Evolutionary conservation across 2,797 vertebrate species (phyloP), one percentile per base, ranked within the genome.

Genomic region (Chelidonichthys spinosus): DNA sequence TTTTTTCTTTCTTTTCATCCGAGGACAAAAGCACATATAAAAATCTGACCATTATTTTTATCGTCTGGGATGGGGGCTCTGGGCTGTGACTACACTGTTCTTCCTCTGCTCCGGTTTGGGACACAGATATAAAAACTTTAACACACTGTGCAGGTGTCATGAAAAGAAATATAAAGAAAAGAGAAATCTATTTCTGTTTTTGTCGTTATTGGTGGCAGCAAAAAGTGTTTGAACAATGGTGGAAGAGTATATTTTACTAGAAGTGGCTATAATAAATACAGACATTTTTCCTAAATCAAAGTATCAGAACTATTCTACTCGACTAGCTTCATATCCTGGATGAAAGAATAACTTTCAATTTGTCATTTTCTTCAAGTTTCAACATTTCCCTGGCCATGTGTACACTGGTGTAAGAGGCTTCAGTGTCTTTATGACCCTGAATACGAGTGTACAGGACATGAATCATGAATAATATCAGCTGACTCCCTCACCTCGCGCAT

Each of bases 381-480:
- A 55, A 43, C 17, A 42, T 56, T 50, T n/a, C 25, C 40, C 39
- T 42, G 8, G 54, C 25, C 44, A 33, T 25, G 44, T 60, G 36
- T 18, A n/a, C 54, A 63, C 60, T 7, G 17, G 17, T 15, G 25
- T 44, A 39, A 66, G 70, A 54, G 64, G 42, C 55, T 83, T 62
- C 77, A 58, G 77, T 61, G 66, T 70, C 64, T 60, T 39, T 43
- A 9, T 63, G 74, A 83, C 74, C 85, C 69, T 81, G 81, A 74
- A 68, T 49, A 53, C 18, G 74, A n/a, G 33, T 2, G 10, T 4
- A 40, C 58, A n/a, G 49, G 64, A 54, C 25, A 72, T 78, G 73
- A 84, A 85, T 88, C 85, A 86, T 83, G 67, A 85, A 84, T 72
- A 71, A 59, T 10, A 47, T 35, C 1, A 33, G 72, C 81, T 54